A percentile compares a stretch with the other conserved stretches of the same genome.
Evolutionary conservation across 2,797 vertebrate genomes (phyloP).

Genomic region (Eospalax fontanierii): DNA sequence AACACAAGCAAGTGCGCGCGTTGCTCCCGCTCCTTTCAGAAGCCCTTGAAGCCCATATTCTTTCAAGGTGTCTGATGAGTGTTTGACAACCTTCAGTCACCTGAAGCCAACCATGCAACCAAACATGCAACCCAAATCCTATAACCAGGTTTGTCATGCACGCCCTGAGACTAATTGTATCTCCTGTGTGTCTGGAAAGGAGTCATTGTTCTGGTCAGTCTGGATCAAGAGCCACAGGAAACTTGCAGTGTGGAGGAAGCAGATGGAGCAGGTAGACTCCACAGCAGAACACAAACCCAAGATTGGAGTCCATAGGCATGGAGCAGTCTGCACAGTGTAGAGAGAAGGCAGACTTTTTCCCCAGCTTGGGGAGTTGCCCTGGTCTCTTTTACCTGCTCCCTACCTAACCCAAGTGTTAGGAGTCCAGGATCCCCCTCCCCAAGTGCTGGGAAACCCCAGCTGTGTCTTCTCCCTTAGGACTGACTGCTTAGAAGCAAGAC

Average conservation of each 20-base stretch:
- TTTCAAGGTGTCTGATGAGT: not conserved
- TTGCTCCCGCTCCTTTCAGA: not conserved
- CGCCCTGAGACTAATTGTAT: not conserved
- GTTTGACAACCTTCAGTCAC: not conserved
- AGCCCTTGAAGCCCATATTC: not conserved
- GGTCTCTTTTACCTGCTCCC: slow-evolving; percentile 15
- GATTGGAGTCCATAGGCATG: not conserved
- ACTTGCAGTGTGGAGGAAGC: not conserved
- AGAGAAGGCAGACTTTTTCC: not conserved
- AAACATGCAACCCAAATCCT: not conserved
- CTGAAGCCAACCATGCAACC: not conserved
- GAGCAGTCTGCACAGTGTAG: not conserved
- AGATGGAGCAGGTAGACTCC: not conserved
- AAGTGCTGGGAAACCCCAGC: not conserved
- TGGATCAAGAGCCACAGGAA: not conserved
- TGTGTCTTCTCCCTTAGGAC: not conserved
- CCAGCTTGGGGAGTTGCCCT: not conserved
- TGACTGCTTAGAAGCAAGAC: slow-evolving; percentile 55
- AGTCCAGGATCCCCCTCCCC: not conserved
- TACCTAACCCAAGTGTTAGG: not conserved
- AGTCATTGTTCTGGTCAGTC: not conserved
- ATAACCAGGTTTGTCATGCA: not conserved
- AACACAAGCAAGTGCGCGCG: not conserved
- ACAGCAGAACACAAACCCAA: not conserved
- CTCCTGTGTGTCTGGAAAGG: not conserved